phyloP scores from a whole-genome alignment of 2,113 vertebrate genomes.

The Hippocampus mohnikei region DNA sequence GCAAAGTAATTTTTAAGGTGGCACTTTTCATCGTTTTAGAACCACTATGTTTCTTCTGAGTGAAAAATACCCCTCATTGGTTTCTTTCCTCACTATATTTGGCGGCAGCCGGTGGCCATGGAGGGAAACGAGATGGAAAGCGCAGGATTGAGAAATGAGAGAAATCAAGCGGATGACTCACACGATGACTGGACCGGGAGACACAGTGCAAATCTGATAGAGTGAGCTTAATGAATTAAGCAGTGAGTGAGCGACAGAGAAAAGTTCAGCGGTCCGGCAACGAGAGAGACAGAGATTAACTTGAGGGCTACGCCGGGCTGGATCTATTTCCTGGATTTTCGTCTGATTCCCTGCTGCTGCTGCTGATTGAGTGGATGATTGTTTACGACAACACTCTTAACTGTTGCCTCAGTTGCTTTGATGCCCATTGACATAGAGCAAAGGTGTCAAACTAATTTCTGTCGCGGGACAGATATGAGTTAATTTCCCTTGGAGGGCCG shows the following conservation, averaged over 20 bases:
- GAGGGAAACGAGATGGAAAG: constrained; percentile 16
- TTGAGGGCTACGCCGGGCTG: constrained; percentile 16
- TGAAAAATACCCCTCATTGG: not conserved
- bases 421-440: too few relatives aligned
- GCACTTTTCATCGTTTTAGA: not conserved
- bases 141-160: constrained; percentile 20
- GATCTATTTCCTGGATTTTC: constrained; percentile 14
- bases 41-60: not conserved
- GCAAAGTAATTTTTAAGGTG: not conserved
- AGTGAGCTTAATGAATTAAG: constrained; percentile 20
- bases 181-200: constrained; percentile 34
- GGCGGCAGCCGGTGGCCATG: not conserved
- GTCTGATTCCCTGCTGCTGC: constrained; percentile 10
- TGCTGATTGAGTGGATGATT: constrained; percentile 28
- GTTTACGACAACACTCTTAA: not conserved
- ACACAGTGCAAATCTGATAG: constrained; percentile 24
- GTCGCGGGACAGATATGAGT: too few relatives aligned
- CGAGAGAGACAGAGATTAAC: not conserved
- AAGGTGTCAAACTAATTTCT: too few relatives aligned
- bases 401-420: not conserved
- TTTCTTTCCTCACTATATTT: not conserved
- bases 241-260: constrained; percentile 11
- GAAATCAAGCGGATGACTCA: constrained; percentile 37
- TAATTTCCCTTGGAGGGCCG: too few relatives aligned
- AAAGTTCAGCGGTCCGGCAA: constrained; percentile 21